Evolutionary conservation across 2,888 invertebrate species (phyloP).

Genomic region (Erannis defoliaria): DNA sequence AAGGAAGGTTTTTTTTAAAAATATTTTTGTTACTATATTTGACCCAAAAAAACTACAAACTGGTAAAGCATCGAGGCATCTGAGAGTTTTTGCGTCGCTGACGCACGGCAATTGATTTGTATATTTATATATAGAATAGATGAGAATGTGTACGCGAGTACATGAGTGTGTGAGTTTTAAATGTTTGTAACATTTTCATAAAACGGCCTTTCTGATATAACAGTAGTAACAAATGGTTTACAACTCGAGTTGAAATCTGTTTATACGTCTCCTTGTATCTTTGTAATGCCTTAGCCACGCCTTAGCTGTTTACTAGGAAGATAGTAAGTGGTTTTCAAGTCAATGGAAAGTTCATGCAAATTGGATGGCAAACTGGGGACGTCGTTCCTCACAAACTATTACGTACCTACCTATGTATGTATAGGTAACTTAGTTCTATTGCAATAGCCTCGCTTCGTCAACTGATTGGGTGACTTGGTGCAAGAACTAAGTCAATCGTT

Average conservation of each 20-base stretch:
- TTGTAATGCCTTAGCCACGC: not conserved
- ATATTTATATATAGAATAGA: too few relatives aligned
- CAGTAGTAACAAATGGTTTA: not conserved
- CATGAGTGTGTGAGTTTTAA: too few relatives aligned
- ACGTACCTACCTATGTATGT: not conserved
- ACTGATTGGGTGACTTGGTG: not conserved
- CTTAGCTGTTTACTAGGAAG: not conserved
- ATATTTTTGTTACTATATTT: too few relatives aligned
- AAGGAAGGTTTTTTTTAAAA: too few relatives aligned
- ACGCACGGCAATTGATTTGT: too few relatives aligned
- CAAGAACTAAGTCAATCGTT: not conserved
- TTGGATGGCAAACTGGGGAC: slow-evolving; percentile 12
- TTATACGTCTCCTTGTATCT: not conserved
- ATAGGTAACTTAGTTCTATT: slow-evolving; percentile 6
- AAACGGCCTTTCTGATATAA: too few relatives aligned
- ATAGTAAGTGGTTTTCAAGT: slow-evolving; percentile 18
- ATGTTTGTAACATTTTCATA: too few relatives aligned
- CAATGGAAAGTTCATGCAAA: slow-evolving; percentile 25
- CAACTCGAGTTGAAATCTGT: not conserved
- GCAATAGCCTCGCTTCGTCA: slow-evolving; percentile 4
- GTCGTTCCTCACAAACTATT: not conserved
- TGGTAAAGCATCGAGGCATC: too few relatives aligned
- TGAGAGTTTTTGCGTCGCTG: too few relatives aligned
- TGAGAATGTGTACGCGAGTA: too few relatives aligned
- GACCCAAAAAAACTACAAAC: too few relatives aligned